Percentiles rank a stretch among this genome's conserved stretches.
These are phyloP conservation scores for Drosophila prosaltans DNA, from an alignment of 1,140 invertebrate genomes.

Conservation along the genomic window DNA sequence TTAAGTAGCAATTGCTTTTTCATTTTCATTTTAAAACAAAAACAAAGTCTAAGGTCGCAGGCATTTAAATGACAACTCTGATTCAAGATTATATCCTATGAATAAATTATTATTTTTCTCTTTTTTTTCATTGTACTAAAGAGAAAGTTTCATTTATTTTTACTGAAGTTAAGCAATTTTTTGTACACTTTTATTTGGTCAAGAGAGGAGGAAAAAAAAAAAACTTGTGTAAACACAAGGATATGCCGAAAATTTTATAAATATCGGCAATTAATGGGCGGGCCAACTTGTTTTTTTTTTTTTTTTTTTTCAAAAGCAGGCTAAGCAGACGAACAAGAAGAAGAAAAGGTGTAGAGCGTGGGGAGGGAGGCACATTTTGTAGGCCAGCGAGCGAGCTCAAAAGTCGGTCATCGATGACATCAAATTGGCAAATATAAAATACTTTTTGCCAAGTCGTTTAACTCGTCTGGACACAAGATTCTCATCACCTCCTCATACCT, in stretches of 20 bases:
- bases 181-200: conserved; percentile 1
- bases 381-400: conserved; percentile 2
- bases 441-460: conserved; percentile 4
- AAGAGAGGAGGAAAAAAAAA: background rate
- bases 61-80: background rate
- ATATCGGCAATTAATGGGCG: conserved; percentile 8
- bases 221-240: conserved; percentile 12
- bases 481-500: background rate
- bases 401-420: conserved; percentile 13
- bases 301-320: background rate
- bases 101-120: background rate
- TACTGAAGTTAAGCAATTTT: conserved; percentile 6
- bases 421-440: conserved; percentile 8
- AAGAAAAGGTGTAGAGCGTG: background rate
- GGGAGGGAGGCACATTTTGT: background rate
- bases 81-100: conserved; percentile 9
- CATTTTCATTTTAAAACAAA: background rate
- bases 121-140: background rate
- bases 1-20: no score
- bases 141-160: conserved; percentile 3
- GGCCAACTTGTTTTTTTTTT: background rate
- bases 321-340: background rate
- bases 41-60: background rate
- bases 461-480: conserved; percentile 7
- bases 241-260: conserved; percentile 8